Base-by-base conservation (phyloP, 2,797 vertebrate species). In the Argentina silus region DNA sequence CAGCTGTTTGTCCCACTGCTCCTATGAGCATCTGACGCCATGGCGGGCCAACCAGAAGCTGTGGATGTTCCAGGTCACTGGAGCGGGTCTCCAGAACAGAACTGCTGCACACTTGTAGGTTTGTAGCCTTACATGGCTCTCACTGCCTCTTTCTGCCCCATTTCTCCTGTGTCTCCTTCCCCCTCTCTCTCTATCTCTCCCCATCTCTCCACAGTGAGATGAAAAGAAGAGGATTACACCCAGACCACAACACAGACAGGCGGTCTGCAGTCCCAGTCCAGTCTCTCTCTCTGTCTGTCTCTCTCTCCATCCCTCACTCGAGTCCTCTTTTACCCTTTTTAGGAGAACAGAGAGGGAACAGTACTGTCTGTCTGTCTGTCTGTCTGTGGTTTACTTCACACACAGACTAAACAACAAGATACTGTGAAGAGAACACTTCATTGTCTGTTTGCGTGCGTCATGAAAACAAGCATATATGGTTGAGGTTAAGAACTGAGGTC, bases 311-410 rank as follows among this genome's bases (percentile, higher is more conserved):
- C 67, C 19, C 12, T 19, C 43, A 0, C 42, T 47, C 69, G 19
- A 57, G 11, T 17, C 43, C 5, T 7, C 27, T 70, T 48, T 72
- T 78, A 11, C 2, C 77, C 79, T 83, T 89, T 86, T 86, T 81
- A 76, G 83, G 83, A 81, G 64, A 87, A 79, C 74, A 51, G 14
- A 47, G 19, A 77, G 63, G 4, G n/a, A 47, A 44, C 12, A 14
- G 19, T 27, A 23, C 9, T 60, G 51, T 61, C 12, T 64, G 42
- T 67, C 50, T 43, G n/a, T 19, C 4, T 19, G 9, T 43, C 8
- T 7, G 36, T 69, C 27, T 56, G 7, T 64, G 62, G 15, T n/a
- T 60, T 36, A 36, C 57, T 60, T 48, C n/a, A 47, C 64, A 21
- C 7, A 65, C 63, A 59, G 56, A 59, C 19, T 27, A 11, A 59